A percentile compares a stretch with the other conserved stretches of the same genome.
phyloP scores from a whole-genome alignment of 2,113 vertebrate species.

The Cranoglanis bouderius region DNA sequence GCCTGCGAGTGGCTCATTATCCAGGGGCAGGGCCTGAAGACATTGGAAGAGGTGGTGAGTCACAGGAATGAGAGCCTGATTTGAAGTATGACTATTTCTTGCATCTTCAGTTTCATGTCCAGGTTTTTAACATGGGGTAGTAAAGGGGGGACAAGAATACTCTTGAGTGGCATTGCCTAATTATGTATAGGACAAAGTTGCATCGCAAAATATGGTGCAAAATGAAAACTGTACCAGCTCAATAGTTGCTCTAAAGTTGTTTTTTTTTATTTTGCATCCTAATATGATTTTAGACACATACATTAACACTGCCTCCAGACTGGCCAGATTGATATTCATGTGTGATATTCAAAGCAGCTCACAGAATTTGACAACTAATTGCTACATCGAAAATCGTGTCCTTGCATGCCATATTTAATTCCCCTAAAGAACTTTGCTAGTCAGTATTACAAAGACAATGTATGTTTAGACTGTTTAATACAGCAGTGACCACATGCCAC shows the following conservation, averaged over 20 bases:
- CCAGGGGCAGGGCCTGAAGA: constrained; percentile 71
- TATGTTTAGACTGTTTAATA: background rate
- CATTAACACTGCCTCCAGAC: background rate
- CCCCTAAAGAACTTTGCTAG: background rate
- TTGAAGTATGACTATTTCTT: background rate
- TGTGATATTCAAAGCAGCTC: background rate
- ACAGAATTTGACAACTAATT: background rate
- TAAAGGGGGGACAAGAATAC: background rate
- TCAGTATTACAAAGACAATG: background rate
- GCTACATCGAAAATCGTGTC: background rate
- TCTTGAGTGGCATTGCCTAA: background rate
- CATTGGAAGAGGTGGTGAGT: constrained; percentile 40
- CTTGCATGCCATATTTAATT: background rate
- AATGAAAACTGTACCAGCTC: background rate
- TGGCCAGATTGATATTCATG: background rate
- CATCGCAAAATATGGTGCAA: background rate
- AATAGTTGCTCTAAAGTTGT: background rate
- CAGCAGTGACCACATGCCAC: background rate
- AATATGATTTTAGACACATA: background rate
- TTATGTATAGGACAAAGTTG: background rate
- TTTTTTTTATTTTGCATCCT: background rate
- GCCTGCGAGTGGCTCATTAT: constrained; percentile 87
- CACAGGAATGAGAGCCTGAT: constrained; percentile 57
- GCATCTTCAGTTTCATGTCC: background rate
- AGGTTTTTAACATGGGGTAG: background rate